Evolutionary conservation across 2,888 invertebrate species (phyloP).

Genomic region (Aphidoletes aphidimyza): DNA sequence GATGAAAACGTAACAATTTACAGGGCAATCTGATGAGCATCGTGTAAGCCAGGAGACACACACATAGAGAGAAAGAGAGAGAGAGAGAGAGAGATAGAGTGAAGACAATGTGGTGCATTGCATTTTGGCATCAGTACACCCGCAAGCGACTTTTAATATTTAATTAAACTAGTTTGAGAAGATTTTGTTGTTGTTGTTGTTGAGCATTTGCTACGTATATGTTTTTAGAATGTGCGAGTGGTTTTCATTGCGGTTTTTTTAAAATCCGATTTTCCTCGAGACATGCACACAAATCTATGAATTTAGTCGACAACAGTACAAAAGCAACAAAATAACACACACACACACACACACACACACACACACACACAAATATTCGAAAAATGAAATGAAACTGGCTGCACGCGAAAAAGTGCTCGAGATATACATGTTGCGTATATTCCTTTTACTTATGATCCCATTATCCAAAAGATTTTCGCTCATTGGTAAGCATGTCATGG

Average conservation of each 20-base stretch:
- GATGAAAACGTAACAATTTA: background rate
- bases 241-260: background rate
- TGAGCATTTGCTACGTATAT: too few relatives aligned
- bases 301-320: background rate
- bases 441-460: background rate
- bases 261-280: constrained; percentile 15
- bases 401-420: too few relatives aligned
- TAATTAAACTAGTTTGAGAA: constrained; percentile 20
- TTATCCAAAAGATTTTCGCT: background rate
- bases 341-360: background rate
- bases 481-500: background rate
- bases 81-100: background rate
- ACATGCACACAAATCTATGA: background rate
- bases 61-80: background rate
- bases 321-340: background rate
- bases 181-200: background rate
- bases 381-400: background rate
- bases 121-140: background rate
- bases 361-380: background rate
- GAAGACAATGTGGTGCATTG: background rate
- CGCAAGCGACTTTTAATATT: constrained; percentile 41
- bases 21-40: background rate
- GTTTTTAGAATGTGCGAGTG: background rate
- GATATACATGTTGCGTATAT: background rate
- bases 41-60: too few relatives aligned